Conservation (phyloP, 1,140 invertebrate genomes). For the Scaptodrosophila lebanonensis region DNA sequence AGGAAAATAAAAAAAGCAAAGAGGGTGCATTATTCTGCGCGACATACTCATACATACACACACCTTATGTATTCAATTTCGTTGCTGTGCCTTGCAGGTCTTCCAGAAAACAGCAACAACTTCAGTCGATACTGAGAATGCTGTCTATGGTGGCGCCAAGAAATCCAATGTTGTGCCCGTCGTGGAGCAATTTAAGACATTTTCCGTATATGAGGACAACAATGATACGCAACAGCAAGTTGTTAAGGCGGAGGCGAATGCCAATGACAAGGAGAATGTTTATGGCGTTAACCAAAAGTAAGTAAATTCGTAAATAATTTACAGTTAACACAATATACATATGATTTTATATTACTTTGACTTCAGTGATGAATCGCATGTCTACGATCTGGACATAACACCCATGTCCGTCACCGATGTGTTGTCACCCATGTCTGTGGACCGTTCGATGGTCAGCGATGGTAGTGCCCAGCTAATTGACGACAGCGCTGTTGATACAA, state of each 20-base stretch:
- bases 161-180: conserved; percentile 77
- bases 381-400: conserved; percentile 41
- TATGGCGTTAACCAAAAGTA: conserved; percentile 11
- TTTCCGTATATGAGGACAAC: conserved; percentile 86
- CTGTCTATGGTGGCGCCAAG: conserved; percentile 34
- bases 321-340: not conserved
- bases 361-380: not conserved
- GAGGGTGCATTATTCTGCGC: conserved; percentile 2
- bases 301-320: conserved; percentile 22
- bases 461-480: conserved; percentile 23
- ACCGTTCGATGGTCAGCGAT: conserved; percentile 44
- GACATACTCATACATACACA: conserved; percentile 6
- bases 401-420: conserved; percentile 77
- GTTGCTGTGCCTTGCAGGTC: conserved; percentile 27
- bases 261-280: conserved; percentile 57
- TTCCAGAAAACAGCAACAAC: too few relatives aligned
- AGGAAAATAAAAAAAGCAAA: conserved; percentile 9
- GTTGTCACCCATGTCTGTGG: conserved; percentile 70
- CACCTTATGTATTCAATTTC: conserved; percentile 2
- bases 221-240: conserved; percentile 33
- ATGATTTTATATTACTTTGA: too few relatives aligned
- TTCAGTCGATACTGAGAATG: conserved; percentile 39
- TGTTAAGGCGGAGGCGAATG: conserved; percentile 7
- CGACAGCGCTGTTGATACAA: conserved; percentile 23
- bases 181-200: conserved; percentile 82